A percentile compares a stretch with the other conserved stretches of the same genome.
Evolutionary conservation across 2,113 vertebrate species (phyloP).

Genomic region (Xenopus borealis): DNA sequence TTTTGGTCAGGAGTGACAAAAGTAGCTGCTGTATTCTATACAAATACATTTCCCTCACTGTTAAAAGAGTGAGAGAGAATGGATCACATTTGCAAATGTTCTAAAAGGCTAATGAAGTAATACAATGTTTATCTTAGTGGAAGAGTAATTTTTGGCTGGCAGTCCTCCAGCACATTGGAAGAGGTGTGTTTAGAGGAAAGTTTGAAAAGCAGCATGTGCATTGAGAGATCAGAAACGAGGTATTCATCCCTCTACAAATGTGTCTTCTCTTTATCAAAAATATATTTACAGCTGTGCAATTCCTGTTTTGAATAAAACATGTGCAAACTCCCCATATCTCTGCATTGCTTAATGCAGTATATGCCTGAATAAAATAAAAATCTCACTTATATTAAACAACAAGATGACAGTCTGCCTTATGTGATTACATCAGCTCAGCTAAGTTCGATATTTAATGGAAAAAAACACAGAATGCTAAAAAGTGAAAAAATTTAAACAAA

Average conservation of each 20-base stretch:
- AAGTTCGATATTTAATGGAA: too few relatives aligned
- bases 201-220: slow-evolving; percentile 77
- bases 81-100: slow-evolving; percentile 94
- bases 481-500: too few relatives aligned
- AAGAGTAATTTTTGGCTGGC: slow-evolving; percentile 90
- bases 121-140: slow-evolving; percentile 97
- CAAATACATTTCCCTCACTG: slow-evolving; percentile 84
- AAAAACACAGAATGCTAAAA: too few relatives aligned
- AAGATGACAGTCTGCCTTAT: too few relatives aligned
- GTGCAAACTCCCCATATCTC: too few relatives aligned
- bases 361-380: too few relatives aligned
- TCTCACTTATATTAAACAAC: too few relatives aligned
- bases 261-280: slow-evolving; percentile 61
- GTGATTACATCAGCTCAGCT: too few relatives aligned
- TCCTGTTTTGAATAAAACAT: too few relatives aligned
- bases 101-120: slow-evolving; percentile 99
- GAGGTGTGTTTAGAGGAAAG: slow-evolving; percentile 60
- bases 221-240: slow-evolving; percentile 71
- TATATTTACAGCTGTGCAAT: slow-evolving; percentile 51
- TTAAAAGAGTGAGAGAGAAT: slow-evolving; percentile 81
- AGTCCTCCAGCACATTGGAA: slow-evolving; percentile 71
- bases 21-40: slow-evolving; percentile 74
- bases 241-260: slow-evolving; percentile 86
- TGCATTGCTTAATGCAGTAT: too few relatives aligned
- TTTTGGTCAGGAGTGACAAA: slow-evolving; percentile 83